phyloP scores from a whole-genome alignment of 2,888 invertebrate genomes.

The Auanema sp. region DNA sequence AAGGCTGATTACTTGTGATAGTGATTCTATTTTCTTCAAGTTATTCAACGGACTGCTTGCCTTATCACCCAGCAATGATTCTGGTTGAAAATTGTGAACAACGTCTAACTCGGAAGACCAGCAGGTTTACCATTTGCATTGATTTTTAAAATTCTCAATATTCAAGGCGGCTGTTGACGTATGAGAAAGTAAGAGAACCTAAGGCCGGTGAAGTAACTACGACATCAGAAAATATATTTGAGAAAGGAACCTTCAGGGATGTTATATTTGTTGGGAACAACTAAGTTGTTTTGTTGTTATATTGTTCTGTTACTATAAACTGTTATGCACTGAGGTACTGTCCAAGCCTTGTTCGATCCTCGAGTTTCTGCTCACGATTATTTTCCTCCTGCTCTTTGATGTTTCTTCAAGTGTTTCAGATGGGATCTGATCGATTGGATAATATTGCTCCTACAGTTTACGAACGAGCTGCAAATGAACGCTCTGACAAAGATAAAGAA shows the following conservation, averaged over 20 bases:
- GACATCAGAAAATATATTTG: slow-evolving; percentile 11
- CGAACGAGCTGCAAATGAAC: too few relatives aligned
- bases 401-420: too few relatives aligned
- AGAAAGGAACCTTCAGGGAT: slow-evolving; percentile 17
- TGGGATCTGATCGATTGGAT: too few relatives aligned
- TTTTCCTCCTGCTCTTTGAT: neutral
- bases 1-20: slow-evolving; percentile 12
- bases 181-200: slow-evolving; percentile 42
- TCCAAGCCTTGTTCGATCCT: too few relatives aligned
- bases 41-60: slow-evolving; percentile 72
- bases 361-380: too few relatives aligned
- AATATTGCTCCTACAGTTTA: too few relatives aligned
- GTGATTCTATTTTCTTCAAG: slow-evolving; percentile 47
- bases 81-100: slow-evolving; percentile 87
- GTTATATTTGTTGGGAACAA: slow-evolving; percentile 8
- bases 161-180: slow-evolving; percentile 52
- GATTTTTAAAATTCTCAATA: neutral
- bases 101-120: slow-evolving; percentile 70
- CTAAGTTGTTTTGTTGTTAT: too few relatives aligned
- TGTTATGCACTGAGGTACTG: too few relatives aligned
- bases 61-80: slow-evolving; percentile 78
- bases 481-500: too few relatives aligned
- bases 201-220: slow-evolving; percentile 8
- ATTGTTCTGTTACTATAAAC: too few relatives aligned
- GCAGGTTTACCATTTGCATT: slow-evolving; percentile 10